phyloP scores from a whole-genome alignment of 37 sponge, comb jelly and placozoan species.

The Oopsacas minuta region DNA sequence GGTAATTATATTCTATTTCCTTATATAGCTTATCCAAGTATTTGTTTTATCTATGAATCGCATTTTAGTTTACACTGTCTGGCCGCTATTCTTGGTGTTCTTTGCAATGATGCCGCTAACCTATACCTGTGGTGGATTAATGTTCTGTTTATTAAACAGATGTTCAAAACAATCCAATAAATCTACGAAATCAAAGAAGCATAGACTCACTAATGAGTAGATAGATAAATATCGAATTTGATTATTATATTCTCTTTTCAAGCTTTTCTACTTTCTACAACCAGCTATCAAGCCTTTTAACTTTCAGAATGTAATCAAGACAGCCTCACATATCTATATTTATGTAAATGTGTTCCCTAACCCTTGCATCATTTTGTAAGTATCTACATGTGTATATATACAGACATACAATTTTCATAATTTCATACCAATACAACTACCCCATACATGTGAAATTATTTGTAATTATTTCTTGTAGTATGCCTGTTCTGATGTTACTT shows the following conservation, averaged over 20 bases:
- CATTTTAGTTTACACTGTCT: neutral
- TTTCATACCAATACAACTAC: neutral
- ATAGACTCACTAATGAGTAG: neutral
- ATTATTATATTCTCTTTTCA: neutral
- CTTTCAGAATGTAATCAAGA: too few species aligned
- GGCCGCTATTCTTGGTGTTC: neutral
- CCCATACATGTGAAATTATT: neutral
- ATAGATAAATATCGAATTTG: neutral
- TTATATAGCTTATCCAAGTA: neutral
- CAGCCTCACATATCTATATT: too few species aligned
- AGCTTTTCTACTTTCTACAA: neutral
- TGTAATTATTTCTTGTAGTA: neutral
- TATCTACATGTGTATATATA: too few species aligned
- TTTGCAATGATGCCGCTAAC: neutral
- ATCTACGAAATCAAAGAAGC: neutral
- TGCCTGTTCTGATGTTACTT: too few species aligned
- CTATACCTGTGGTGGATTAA: neutral
- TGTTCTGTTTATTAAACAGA: conserved; percentile 12
- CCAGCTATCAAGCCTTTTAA: neutral
- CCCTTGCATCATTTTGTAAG: neutral
- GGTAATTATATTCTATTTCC: too few species aligned
- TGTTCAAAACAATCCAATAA: neutral
- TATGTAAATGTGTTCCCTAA: neutral
- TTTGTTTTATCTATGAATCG: neutral
- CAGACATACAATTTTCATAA: too few species aligned